Percentiles rank a stretch among this genome's conserved stretches.
These are phyloP conservation scores for Papilio dardanus DNA, from an alignment of 1,140 invertebrate genomes.

Conservation along the genomic window DNA sequence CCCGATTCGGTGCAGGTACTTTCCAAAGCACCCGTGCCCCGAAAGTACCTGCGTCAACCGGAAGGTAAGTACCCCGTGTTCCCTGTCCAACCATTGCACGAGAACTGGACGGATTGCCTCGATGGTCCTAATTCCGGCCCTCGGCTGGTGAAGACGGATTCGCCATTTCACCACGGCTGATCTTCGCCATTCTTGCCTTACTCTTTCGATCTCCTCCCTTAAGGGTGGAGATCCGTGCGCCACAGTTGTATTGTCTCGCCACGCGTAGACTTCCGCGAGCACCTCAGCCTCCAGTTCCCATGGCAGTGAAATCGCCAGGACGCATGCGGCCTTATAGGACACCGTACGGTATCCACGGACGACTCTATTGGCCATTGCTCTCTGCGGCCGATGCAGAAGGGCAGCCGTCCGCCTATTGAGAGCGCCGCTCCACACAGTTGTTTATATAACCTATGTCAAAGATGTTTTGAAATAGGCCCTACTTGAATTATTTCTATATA, in stretches of 20 bases:
- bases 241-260: neutral
- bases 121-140: neutral
- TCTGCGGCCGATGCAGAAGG: neutral
- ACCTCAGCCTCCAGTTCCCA: neutral
- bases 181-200: too few relatives aligned
- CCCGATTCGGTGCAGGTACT: neutral
- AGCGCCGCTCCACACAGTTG: neutral
- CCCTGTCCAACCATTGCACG: neutral
- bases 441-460: too few relatives aligned
- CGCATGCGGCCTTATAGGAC: neutral
- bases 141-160: too few relatives aligned
- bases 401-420: neutral
- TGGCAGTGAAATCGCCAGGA: neutral
- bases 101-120: neutral
- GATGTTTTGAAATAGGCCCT: too few relatives aligned
- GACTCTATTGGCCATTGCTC: neutral
- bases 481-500: too few relatives aligned
- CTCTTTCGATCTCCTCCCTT: neutral
- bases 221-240: neutral
- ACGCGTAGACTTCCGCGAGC: neutral
- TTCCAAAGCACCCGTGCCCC: constrained; percentile 3
- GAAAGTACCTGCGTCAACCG: neutral
- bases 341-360: neutral
- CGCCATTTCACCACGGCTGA: too few relatives aligned
- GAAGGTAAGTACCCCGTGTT: neutral